phyloP scores from a whole-genome alignment of 2,797 vertebrate genomes.

The Erethizon dorsatum region DNA sequence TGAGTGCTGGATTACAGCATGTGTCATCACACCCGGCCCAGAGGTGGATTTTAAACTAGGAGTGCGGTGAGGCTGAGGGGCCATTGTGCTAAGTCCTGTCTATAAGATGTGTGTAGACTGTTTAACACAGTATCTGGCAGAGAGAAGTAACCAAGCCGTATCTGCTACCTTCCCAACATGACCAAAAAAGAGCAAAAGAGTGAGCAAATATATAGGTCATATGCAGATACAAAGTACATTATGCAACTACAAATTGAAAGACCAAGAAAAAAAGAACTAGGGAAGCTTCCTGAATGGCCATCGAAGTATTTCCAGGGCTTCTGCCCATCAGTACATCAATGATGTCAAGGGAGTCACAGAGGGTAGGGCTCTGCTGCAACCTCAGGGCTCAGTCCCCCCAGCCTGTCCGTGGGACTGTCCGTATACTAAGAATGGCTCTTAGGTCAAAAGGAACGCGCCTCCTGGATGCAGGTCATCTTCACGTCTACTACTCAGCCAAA shows the following conservation, averaged over 20 bases:
- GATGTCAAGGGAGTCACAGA: background rate
- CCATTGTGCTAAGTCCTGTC: background rate
- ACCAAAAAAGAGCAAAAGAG: background rate
- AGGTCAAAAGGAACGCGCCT: background rate
- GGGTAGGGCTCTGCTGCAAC: background rate
- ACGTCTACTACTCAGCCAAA: background rate
- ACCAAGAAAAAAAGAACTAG: background rate
- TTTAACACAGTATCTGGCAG: background rate
- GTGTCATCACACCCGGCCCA: background rate
- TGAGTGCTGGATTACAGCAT: no score
- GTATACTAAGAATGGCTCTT: background rate
- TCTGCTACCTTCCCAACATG: background rate
- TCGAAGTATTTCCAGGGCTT: background rate
- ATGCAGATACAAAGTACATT: background rate
- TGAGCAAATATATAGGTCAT: background rate
- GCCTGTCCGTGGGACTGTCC: background rate
- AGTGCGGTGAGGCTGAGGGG: background rate
- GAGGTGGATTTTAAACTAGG: background rate
- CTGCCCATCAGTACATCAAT: background rate
- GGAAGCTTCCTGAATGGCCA: background rate
- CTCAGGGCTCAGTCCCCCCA: background rate
- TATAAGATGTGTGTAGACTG: background rate
- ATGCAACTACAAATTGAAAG: background rate
- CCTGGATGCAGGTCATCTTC: background rate
- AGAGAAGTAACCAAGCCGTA: background rate